These are phyloP conservation scores for Netelia virgata DNA, from an alignment of 2,888 invertebrate genomes.

Conservation along the genomic window DNA sequence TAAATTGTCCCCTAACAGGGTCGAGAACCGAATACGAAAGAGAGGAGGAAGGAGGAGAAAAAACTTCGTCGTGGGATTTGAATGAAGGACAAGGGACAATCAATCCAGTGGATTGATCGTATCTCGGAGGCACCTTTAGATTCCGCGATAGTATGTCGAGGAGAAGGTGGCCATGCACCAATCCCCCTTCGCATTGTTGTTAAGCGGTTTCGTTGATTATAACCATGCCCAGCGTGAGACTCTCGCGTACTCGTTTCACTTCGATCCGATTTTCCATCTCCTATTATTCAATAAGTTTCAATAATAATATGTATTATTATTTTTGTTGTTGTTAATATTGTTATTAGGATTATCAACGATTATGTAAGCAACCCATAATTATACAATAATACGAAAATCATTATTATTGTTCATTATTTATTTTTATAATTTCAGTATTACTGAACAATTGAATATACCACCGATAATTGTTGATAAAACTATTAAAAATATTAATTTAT, in stretches of 20 bases:
- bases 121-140: conserved; percentile 76
- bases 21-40: conserved; percentile 52
- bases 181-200: conserved; percentile 71
- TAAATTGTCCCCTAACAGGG: conserved; percentile 69
- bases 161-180: conserved; percentile 74
- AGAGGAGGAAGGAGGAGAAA: conserved; percentile 62
- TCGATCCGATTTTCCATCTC: conserved; percentile 49
- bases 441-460: too few relatives aligned
- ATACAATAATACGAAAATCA: background rate
- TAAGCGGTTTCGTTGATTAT: conserved; percentile 69
- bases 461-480: too few relatives aligned
- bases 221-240: conserved; percentile 59
- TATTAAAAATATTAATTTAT: too few relatives aligned
- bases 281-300: conserved; percentile 40
- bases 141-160: conserved; percentile 76
- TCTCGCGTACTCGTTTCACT: conserved; percentile 46
- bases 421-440: too few relatives aligned
- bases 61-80: conserved; percentile 72
- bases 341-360: background rate
- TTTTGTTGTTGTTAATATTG: conserved; percentile 12
- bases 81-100: conserved; percentile 76
- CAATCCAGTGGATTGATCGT: conserved; percentile 78
- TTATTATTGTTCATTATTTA: too few relatives aligned
- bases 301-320: conserved; percentile 26
- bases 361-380: background rate